These are phyloP conservation scores for Phalanger gymnotis DNA, from an alignment of 2,797 vertebrate genomes.

Conservation along the genomic window DNA sequence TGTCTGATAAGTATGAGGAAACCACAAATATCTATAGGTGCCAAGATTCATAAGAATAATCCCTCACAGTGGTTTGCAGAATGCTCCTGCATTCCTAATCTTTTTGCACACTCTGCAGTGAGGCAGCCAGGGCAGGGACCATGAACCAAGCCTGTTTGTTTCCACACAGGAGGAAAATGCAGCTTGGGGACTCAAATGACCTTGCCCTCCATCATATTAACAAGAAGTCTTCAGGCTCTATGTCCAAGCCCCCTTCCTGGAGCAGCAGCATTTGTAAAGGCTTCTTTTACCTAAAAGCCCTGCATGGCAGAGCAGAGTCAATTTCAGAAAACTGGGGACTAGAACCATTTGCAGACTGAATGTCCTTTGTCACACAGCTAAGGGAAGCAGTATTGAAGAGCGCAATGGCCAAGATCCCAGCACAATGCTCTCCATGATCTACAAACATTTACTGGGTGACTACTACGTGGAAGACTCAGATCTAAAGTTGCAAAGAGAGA, in stretches of 20 bases:
- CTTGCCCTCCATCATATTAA: neutral
- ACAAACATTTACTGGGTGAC: neutral
- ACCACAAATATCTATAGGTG: neutral
- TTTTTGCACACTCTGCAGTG: neutral
- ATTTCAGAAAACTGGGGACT: neutral
- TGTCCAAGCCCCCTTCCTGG: neutral
- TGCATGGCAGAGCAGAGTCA: neutral
- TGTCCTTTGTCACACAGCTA: neutral
- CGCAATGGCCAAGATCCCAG: neutral
- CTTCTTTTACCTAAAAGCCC: neutral
- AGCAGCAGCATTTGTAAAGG: neutral
- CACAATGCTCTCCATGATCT: neutral
- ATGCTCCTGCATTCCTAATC: neutral
- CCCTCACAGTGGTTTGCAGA: neutral
- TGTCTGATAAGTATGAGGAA: neutral
- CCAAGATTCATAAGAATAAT: neutral
- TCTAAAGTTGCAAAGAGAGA: neutral
- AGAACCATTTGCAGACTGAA: neutral
- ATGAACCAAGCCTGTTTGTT: neutral
- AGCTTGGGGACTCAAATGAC: neutral
- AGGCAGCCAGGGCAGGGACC: neutral
- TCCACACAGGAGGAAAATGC: neutral
- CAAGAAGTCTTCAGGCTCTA: neutral
- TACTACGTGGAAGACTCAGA: neutral
- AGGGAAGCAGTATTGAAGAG: neutral